Base-by-base conservation (phyloP, 1,140 invertebrate species). In the Aphelinus certus region DNA sequence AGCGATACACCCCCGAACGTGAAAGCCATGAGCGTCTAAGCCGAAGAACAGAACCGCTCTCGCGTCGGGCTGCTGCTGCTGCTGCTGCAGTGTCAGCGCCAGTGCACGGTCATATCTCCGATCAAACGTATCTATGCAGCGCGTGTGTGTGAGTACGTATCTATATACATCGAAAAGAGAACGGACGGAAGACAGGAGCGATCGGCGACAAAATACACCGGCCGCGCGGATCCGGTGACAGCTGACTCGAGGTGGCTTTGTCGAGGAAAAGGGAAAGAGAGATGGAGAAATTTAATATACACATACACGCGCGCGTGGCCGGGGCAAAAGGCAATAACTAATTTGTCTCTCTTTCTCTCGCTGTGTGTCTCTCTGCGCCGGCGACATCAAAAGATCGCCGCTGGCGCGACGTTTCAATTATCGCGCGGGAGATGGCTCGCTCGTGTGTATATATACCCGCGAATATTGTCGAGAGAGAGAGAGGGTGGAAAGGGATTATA, bases 241-340 rank as follows among this genome's bases (percentile, higher is more conserved):
- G 76, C 70, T 26, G 76, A 69, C 69, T 26, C 26, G 26, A 26
- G 26, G 26, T 26, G 26, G 26, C 26, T 26, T 26, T 26, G 46
- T 7, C 42, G 60, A 62, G 58, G 2, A 42, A 62, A 10, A 66
- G 64, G 9, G 48, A 60, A 26, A 60, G 57, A 60, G 57, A 66
- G 61, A 63, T 43, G 47, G 61, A 78, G 79, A 77, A 79, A 78
- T 80, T 80, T 78, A 76, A 78, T 79, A 79, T 73, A 63, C 55
- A 65, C 61, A 9, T 53, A 53, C 51, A n/a, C 1, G 26, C 61
- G 45, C 42, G 60, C 58, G 69, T 1, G 47, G 64, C 3, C 57
- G 47, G 48, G 63, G 46, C 71, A 61, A 73, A 79, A 78, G 73
- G 79, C 80, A 81, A 81, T 82, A 82, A 81, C 81, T 81, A 81